These are phyloP conservation scores for Erebia ligea DNA, from an alignment of 2,888 invertebrate species.

Conservation along the genomic window DNA sequence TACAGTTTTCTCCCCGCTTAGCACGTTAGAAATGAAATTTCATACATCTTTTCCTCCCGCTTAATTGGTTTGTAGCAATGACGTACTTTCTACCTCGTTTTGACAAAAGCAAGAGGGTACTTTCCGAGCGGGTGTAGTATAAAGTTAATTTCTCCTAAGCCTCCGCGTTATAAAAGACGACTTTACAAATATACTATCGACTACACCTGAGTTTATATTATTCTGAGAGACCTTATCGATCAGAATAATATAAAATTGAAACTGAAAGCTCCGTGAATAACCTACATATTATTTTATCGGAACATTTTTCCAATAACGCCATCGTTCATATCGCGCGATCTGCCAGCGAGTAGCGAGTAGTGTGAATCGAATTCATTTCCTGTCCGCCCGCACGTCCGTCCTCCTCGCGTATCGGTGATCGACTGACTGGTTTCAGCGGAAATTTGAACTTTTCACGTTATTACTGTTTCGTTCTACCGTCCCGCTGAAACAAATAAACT, in stretches of 20 bases:
- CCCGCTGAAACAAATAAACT: not conserved
- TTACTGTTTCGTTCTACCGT: constrained; percentile 18
- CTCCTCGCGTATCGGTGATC: constrained; percentile 34
- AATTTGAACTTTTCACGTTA: constrained; percentile 32
- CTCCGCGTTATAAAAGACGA: no score
- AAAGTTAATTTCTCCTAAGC: no score
- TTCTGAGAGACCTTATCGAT: not conserved
- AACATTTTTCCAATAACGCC: constrained; percentile 30
- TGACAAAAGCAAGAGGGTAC: no score
- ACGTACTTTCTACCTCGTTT: no score
- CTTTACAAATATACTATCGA: no score
- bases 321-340: constrained; percentile 30
- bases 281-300: constrained; percentile 18
- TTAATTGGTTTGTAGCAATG: no score
- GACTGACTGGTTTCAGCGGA: constrained; percentile 35
- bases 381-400: constrained; percentile 36
- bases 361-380: constrained; percentile 40
- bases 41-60: no score
- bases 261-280: constrained; percentile 19
- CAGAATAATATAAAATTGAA: not conserved
- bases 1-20: no score
- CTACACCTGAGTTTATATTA: no score
- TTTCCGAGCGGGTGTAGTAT: no score
- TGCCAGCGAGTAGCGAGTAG: constrained; percentile 27
- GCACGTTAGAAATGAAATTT: no score